Percentiles rank a stretch among this genome's conserved stretches.
Conservation (phyloP, 2,888 invertebrate species). For the Heliconius erato region DNA sequence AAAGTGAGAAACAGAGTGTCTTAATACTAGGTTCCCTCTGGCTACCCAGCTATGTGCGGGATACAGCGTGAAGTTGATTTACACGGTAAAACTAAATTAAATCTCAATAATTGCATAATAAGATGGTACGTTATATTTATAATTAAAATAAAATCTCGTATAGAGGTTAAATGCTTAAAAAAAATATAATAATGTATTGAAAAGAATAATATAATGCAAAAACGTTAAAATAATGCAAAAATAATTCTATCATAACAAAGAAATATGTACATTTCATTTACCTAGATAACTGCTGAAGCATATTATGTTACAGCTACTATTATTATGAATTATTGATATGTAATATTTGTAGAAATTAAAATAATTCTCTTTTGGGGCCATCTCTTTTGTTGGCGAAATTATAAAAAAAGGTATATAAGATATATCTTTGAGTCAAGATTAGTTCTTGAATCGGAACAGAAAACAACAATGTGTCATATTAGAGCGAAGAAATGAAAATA, state of each 20-base stretch:
- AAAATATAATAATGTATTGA: constrained; percentile 18
- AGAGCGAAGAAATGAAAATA: too few relatives aligned
- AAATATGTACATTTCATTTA: constrained; percentile 45
- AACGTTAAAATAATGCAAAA: constrained; percentile 44
- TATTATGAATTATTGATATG: constrained; percentile 23
- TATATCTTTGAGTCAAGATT: too few relatives aligned
- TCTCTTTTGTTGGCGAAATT: not conserved
- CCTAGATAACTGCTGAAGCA: constrained; percentile 54
- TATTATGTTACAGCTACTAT: constrained; percentile 35
- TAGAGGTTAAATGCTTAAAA: constrained; percentile 14
- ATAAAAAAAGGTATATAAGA: not conserved
- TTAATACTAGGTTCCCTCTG: too few relatives aligned
- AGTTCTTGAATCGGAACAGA: too few relatives aligned
- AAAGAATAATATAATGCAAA: constrained; percentile 38
- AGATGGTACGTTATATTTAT: not conserved
- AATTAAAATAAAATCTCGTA: constrained; percentile 7
- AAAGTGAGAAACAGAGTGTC: too few relatives aligned
- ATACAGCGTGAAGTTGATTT: too few relatives aligned
- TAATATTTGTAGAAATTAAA: not conserved
- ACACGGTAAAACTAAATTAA: too few relatives aligned
- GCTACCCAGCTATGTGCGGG: too few relatives aligned
- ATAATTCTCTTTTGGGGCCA: not conserved
- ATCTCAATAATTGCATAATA: not conserved
- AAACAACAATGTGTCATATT: too few relatives aligned
- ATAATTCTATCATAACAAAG: constrained; percentile 37